phyloP scores from a whole-genome alignment of 1,140 invertebrate species.

The Antheraea mylitta region DNA sequence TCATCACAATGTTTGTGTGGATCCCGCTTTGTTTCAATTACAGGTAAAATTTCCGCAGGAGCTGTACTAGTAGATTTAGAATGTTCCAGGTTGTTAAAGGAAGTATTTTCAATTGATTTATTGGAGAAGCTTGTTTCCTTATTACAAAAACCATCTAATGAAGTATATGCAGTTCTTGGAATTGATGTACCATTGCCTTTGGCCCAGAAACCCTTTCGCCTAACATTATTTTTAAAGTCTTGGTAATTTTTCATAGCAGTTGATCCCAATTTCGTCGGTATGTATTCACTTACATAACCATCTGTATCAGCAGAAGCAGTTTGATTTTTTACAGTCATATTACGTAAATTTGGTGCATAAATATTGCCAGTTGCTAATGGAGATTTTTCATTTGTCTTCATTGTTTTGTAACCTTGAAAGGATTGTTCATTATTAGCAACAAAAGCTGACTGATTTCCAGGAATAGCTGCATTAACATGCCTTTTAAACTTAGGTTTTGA shows the following conservation, averaged over 20 bases:
- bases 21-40: not conserved
- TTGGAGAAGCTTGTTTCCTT: not conserved
- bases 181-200: slow-evolving; percentile 57
- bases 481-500: slow-evolving; percentile 49
- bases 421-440: slow-evolving; percentile 31
- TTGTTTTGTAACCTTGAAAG: slow-evolving; percentile 57
- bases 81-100: not conserved
- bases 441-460: slow-evolving; percentile 31
- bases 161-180: slow-evolving; percentile 13
- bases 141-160: not conserved
- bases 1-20: not conserved
- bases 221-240: slow-evolving; percentile 72
- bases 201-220: slow-evolving; percentile 67
- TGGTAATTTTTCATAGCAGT: slow-evolving; percentile 71
- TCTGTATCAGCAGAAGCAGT: slow-evolving; percentile 46
- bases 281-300: slow-evolving; percentile 68
- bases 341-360: slow-evolving; percentile 57
- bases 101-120: not conserved
- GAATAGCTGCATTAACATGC: slow-evolving; percentile 19
- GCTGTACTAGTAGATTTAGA: not conserved
- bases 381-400: slow-evolving; percentile 50
- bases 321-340: slow-evolving; percentile 48
- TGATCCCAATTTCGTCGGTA: slow-evolving; percentile 68
- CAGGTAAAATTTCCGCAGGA: slow-evolving; percentile 7
- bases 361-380: slow-evolving; percentile 66